Conservation (phyloP, 2,888 invertebrate genomes). For the Pristionchus fissidentatus region DNA sequence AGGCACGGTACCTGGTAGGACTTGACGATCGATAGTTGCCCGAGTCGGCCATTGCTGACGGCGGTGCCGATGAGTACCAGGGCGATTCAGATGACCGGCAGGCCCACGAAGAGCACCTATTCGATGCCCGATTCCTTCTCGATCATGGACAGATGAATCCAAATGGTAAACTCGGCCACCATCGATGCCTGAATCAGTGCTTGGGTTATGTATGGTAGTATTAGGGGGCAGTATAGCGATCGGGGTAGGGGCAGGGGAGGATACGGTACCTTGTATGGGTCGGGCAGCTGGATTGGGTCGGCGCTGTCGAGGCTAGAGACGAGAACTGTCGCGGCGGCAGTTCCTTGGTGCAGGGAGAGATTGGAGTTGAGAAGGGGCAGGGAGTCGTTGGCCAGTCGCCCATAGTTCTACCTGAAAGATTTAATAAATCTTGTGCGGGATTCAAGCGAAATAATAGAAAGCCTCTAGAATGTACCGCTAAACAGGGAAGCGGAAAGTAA, state of each 20-base stretch:
- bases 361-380: conserved; percentile 15
- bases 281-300: not conserved
- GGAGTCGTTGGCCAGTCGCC: conserved; percentile 18
- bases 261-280: conserved; percentile 2
- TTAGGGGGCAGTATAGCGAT: no score
- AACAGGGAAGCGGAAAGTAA: no score
- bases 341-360: not conserved
- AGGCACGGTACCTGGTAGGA: conserved; percentile 26
- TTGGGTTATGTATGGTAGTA: not conserved
- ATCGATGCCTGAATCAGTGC: conserved; percentile 1
- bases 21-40: conserved; percentile 4
- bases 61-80: not conserved
- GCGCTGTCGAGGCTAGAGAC: conserved; percentile 48
- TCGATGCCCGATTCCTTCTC: conserved; percentile 17
- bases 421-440: no score
- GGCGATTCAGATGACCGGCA: not conserved
- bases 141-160: not conserved
- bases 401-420: no score
- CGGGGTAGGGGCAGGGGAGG: no score
- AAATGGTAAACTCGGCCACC: not conserved
- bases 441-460: no score
- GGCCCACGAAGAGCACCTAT: conserved; percentile 5
- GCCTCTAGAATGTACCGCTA: no score
- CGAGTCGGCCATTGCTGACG: not conserved
- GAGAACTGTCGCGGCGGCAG: conserved; percentile 10